phyloP scores from a whole-genome alignment of 2,113 vertebrate species.

The Sterna hirundo region DNA sequence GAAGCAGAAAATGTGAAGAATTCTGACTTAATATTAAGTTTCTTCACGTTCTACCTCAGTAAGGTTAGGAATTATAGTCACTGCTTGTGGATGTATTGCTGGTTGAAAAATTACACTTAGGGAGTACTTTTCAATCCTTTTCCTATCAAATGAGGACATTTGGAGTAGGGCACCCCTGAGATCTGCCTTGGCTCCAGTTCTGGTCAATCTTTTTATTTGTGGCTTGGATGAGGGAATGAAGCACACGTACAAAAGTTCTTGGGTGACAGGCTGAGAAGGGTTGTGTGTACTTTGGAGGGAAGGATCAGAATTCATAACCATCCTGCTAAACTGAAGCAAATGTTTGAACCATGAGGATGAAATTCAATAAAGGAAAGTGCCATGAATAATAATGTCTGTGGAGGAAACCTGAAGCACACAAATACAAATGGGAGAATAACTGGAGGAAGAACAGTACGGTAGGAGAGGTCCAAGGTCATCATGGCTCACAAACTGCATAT shows the following conservation, averaged over 20 bases:
- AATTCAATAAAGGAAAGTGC: background rate
- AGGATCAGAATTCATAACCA: background rate
- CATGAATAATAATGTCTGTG: background rate
- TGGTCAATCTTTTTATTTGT: background rate
- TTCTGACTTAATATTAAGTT: background rate
- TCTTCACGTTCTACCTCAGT: background rate
- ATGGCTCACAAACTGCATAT: background rate
- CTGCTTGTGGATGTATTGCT: background rate
- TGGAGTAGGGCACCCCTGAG: background rate
- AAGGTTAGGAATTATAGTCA: background rate
- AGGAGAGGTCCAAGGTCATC: constrained; percentile 25
- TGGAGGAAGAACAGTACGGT: background rate
- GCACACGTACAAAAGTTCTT: fast-evolving
- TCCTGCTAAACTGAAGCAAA: background rate
- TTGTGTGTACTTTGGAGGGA: background rate
- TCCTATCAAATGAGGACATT: background rate
- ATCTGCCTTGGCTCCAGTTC: background rate
- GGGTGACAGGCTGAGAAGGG: background rate
- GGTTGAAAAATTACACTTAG: background rate
- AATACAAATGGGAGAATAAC: background rate
- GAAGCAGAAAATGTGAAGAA: background rate
- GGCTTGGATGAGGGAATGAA: background rate
- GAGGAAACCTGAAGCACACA: background rate
- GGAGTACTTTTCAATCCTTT: background rate
- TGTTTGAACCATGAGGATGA: background rate